These are phyloP conservation scores for Aradophagus sp. DNA, from an alignment of 1,140 invertebrate genomes.

Conservation along the genomic window DNA sequence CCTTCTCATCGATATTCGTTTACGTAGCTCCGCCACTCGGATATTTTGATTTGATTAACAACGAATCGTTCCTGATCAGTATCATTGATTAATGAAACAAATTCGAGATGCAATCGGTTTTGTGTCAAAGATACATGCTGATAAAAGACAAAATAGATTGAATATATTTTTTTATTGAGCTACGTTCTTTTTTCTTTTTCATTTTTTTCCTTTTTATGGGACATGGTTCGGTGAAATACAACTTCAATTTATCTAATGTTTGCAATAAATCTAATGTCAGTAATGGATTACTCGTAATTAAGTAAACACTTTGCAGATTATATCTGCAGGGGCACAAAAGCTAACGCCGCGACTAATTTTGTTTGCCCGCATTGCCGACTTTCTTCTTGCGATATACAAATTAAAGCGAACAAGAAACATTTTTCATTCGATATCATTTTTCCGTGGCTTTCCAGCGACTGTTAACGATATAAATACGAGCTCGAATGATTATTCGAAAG, in stretches of 20 bases:
- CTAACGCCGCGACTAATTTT: conserved; percentile 15
- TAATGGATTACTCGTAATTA: conserved; percentile 55
- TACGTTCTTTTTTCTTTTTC: too few species aligned
- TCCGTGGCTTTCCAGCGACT: not conserved
- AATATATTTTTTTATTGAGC: too few species aligned
- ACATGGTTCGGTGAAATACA: too few species aligned
- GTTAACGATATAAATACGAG: conserved; percentile 24
- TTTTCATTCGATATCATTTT: conserved; percentile 2
- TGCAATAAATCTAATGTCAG: conserved; percentile 23
- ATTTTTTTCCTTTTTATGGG: too few species aligned
- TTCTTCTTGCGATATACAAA: conserved; percentile 26
- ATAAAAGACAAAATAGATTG: too few species aligned
- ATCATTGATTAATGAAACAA: too few species aligned
- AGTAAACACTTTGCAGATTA: too few species aligned
- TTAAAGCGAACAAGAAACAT: conserved; percentile 17
- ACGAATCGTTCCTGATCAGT: too few species aligned
- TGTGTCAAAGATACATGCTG: too few species aligned
- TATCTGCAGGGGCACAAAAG: conserved; percentile 27
- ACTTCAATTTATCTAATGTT: too few species aligned
- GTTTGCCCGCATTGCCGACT: conserved; percentile 14
- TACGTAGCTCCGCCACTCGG: not conserved
- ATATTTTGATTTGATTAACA: conserved; percentile 7
- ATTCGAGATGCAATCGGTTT: too few species aligned
- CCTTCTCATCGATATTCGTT: not conserved
- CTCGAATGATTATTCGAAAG: conserved; percentile 16